A percentile compares a stretch with the other conserved stretches of the same genome.
Evolutionary conservation across 2,797 vertebrate genomes (phyloP).

Genomic region (Siniperca scherzeri): DNA sequence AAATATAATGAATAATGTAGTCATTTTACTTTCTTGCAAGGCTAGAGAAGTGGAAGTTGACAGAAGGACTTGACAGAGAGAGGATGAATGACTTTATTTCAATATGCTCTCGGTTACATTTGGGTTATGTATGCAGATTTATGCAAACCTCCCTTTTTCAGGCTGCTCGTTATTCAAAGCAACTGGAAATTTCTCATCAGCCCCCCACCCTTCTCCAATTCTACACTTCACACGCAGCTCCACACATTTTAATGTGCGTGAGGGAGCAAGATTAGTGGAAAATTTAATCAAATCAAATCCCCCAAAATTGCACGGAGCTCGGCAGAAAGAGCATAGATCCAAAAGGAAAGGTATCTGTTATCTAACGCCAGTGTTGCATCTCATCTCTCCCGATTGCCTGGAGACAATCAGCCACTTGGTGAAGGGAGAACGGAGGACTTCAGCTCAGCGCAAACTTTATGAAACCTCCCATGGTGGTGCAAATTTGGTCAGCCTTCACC

Average conservation of each 20-base stretch:
- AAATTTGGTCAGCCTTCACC: slow-evolving; percentile 6
- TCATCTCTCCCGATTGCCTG: slow-evolving; percentile 42
- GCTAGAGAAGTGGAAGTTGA: slow-evolving; percentile 46
- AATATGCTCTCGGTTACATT: slow-evolving; percentile 59
- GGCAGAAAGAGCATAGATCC: slow-evolving; percentile 28
- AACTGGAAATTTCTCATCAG: slow-evolving; percentile 65
- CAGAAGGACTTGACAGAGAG: slow-evolving; percentile 59
- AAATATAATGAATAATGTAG: slow-evolving; percentile 74
- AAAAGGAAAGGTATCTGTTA: slow-evolving; percentile 53
- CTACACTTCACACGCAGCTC: slow-evolving; percentile 46
- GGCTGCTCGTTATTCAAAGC: slow-evolving; percentile 67
- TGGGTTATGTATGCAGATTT: slow-evolving; percentile 73
- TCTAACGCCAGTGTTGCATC: slow-evolving; percentile 38
- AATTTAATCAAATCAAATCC: slow-evolving; percentile 68
- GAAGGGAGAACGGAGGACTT: slow-evolving; percentile 13
- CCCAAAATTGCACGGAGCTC: slow-evolving; percentile 50
- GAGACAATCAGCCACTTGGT: slow-evolving; percentile 24
- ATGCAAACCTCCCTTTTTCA: slow-evolving; percentile 63
- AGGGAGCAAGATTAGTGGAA: slow-evolving; percentile 58
- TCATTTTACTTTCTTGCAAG: slow-evolving; percentile 54
- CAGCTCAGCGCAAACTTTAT: slow-evolving; percentile 16
- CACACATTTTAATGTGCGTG: slow-evolving; percentile 39
- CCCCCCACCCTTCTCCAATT: slow-evolving; percentile 20
- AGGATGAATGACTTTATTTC: slow-evolving; percentile 70
- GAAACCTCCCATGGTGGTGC: slow-evolving; percentile 17